A percentile compares a stretch with the other conserved stretches of the same genome.
Conservation (phyloP, 2,888 invertebrate species). For the Cheilosia variabilis region DNA sequence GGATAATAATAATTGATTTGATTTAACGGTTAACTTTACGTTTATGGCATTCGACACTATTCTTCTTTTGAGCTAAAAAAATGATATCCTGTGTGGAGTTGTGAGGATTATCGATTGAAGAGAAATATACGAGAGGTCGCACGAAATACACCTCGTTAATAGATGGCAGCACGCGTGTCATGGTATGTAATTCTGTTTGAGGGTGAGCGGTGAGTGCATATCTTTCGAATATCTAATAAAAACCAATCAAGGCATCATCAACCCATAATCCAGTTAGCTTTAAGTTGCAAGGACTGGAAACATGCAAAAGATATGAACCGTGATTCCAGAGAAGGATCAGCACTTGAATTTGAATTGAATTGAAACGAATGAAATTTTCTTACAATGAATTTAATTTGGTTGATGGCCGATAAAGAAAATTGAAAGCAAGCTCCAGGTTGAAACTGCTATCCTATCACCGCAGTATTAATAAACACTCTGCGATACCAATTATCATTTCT, state of each 20-base stretch:
- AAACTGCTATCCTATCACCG: too few species aligned
- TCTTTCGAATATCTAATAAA: background rate
- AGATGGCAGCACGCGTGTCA: background rate
- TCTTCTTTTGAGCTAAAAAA: constrained; percentile 25
- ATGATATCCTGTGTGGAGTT: background rate
- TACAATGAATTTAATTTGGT: background rate
- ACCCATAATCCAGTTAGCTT: too few species aligned
- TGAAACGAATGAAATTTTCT: too few species aligned
- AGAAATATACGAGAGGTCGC: background rate
- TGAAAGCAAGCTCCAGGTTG: too few species aligned
- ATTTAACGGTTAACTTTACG: constrained; percentile 19
- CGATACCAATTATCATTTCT: too few species aligned
- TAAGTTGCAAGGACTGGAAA: too few species aligned
- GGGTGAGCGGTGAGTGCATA: too few species aligned
- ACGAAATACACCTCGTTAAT: background rate
- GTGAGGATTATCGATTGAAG: constrained; percentile 36
- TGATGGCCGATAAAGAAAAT: background rate
- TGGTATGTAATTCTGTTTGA: background rate
- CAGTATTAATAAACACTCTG: too few species aligned
- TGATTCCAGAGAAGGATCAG: too few species aligned
- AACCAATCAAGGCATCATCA: too few species aligned
- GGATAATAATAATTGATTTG: constrained; percentile 1
- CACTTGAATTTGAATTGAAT: too few species aligned
- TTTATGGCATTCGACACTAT: constrained; percentile 12
- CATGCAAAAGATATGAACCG: too few species aligned